Evolutionary conservation across 2,113 vertebrate genomes (phyloP), one percentile per base, ranked within the genome.

Genomic region (Pomatorhinus ruficollis): DNA sequence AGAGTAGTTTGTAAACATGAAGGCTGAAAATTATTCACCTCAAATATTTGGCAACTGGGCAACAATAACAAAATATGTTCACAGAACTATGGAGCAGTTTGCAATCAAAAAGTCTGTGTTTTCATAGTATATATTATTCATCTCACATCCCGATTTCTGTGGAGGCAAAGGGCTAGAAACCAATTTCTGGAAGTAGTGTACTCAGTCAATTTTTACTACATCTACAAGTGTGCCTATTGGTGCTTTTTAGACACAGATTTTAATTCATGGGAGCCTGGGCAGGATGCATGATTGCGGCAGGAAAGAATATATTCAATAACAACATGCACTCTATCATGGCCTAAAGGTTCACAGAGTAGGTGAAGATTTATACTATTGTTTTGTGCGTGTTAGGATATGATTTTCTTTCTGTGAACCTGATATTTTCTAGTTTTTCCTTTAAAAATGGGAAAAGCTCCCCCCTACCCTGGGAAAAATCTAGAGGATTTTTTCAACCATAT

Each of bases 11-110:
- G 77, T 89, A 90, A 94, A 87, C 53, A 89, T 31, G 9, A 39
- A 78, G 63, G 49, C 64, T 93, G 86, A 92, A 94, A 96, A 90
- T 76, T 72, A 54, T 72, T 92, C 83, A 50, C 59, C 65, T 66
- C 49, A 90, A 79, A 60, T 89, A 95, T 87, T 72, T 95, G 90
- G 94, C 69, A 86, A 68, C n/a, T 44, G 25, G 57, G 57, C 78
- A 94, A 84, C 30, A 77, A 54, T 59, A 90, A 76, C 57, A 92
- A 93, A 90, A 75, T 53, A 45, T 5, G 5, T 42, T 93, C 71
- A 83, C 44, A 78, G 60, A 93, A 50, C 24, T 68, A 53, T 35
- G 64, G 72, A 83, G n/a, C 39, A 63, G 35, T 81, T 75, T 94
- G 60, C 47, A 94, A 61, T 74, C 65, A 90, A 88, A 90, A 68